Percentiles rank a stretch among this genome's conserved stretches.
These are phyloP conservation scores for Cephus spinipes DNA, from an alignment of 2,888 invertebrate species.

Conservation along the genomic window DNA sequence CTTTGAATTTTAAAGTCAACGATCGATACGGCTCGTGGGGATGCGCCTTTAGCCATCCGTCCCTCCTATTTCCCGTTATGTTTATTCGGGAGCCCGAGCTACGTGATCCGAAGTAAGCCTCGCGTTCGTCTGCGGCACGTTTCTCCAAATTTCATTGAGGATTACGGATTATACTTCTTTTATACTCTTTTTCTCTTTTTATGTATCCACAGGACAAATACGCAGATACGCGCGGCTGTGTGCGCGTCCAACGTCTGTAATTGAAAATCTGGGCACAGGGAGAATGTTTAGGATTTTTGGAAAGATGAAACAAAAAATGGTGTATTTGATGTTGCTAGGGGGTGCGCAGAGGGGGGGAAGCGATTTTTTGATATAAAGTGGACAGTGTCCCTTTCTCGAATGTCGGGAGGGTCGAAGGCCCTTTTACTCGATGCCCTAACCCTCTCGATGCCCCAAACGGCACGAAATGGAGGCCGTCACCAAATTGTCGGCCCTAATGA, in stretches of 20 bases:
- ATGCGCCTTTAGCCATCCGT: slow-evolving; percentile 63
- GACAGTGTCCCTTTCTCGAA: too few relatives aligned
- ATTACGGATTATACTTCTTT: slow-evolving; percentile 11
- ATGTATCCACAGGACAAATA: too few relatives aligned
- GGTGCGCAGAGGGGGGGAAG: not conserved
- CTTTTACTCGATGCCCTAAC: slow-evolving; percentile 2
- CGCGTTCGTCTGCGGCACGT: slow-evolving; percentile 16
- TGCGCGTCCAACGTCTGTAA: too few relatives aligned
- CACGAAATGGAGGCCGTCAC: slow-evolving; percentile 48
- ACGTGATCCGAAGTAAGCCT: slow-evolving; percentile 21
- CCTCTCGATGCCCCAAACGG: slow-evolving; percentile 12
- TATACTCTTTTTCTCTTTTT: too few relatives aligned
- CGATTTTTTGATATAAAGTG: too few relatives aligned
- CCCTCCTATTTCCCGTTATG: slow-evolving; percentile 25
- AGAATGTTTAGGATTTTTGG: too few relatives aligned
- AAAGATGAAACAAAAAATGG: too few relatives aligned
- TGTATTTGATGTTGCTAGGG: not conserved
- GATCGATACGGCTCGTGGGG: slow-evolving; percentile 64
- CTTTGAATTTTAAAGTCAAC: slow-evolving; percentile 68
- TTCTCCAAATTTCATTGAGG: slow-evolving; percentile 23
- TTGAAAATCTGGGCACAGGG: too few relatives aligned
- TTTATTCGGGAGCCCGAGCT: slow-evolving; percentile 27
- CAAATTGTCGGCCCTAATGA: slow-evolving; percentile 66
- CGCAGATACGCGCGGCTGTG: too few relatives aligned
- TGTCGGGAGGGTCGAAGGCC: not conserved